Conservation (phyloP, 2,888 invertebrate genomes). For the Synergus itoensis region DNA sequence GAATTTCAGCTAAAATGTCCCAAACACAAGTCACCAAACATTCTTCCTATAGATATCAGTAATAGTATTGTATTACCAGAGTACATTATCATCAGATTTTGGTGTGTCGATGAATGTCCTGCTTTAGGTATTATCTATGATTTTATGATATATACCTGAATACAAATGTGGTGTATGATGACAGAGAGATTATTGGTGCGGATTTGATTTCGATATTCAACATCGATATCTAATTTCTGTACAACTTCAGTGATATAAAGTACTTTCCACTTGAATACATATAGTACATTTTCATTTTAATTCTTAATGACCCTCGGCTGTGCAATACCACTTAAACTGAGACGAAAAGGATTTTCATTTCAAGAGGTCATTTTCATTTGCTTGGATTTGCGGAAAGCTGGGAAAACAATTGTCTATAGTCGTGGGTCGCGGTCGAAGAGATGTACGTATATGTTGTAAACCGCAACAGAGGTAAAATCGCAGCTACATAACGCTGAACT, state of each 20-base stretch:
- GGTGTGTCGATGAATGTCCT: conserved; percentile 5
- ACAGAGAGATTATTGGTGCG: conserved; percentile 31
- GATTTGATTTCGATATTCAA: conserved; percentile 27
- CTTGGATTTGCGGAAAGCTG: conserved; percentile 36
- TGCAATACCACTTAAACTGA: conserved; percentile 35
- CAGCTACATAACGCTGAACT: conserved; percentile 13
- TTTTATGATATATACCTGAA: background rate
- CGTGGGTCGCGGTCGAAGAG: conserved; percentile 23
- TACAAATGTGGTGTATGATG: conserved; percentile 5
- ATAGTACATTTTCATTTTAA: conserved; percentile 31
- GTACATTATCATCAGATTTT: conserved; percentile 15
- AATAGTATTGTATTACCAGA: background rate
- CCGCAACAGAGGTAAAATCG: conserved; percentile 27
- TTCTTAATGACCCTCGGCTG: background rate
- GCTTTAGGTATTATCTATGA: background rate
- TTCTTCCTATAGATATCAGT: background rate
- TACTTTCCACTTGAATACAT: conserved; percentile 22
- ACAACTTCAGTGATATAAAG: conserved; percentile 37
- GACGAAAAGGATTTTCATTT: conserved; percentile 36
- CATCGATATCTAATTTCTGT: conserved; percentile 36
- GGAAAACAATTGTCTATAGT: conserved; percentile 35
- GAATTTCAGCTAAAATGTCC: background rate
- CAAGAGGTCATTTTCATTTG: conserved; percentile 32
- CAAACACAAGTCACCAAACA: conserved; percentile 1
- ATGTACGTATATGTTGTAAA: conserved; percentile 28